phyloP scores from a whole-genome alignment of 1,140 invertebrate species.

The Lepidotrigona ventralis region DNA sequence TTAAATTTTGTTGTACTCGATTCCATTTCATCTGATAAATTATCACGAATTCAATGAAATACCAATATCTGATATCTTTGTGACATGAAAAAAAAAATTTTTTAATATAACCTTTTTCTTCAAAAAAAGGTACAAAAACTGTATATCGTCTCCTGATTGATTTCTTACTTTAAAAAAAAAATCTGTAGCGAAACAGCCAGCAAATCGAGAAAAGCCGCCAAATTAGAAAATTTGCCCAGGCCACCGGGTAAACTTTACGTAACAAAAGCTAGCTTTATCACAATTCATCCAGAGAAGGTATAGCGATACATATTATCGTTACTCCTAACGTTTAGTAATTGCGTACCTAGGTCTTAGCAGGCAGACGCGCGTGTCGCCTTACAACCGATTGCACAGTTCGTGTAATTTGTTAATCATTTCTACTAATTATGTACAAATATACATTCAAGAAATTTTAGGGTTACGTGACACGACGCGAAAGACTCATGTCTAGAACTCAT shows the following conservation, averaged over 20 bases:
- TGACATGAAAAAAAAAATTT: no score
- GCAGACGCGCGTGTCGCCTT: background rate
- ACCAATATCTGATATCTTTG: no score
- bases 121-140: no score
- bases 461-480: conserved; percentile 43
- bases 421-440: conserved; percentile 73
- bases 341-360: conserved; percentile 25
- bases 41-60: no score
- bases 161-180: no score
- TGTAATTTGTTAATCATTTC: conserved; percentile 32
- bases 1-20: no score
- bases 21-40: no score
- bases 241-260: background rate
- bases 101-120: no score
- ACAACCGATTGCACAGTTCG: conserved; percentile 28
- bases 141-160: no score
- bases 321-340: conserved; percentile 28
- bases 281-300: conserved; percentile 37
- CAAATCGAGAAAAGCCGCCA: no score
- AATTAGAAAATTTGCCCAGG: no score
- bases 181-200: no score
- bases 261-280: conserved; percentile 33
- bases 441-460: conserved; percentile 61
- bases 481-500: conserved; percentile 38
- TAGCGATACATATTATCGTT: conserved; percentile 26